Conservation (phyloP, 1,140 invertebrate species). For the Coenobita brevimanus region DNA sequence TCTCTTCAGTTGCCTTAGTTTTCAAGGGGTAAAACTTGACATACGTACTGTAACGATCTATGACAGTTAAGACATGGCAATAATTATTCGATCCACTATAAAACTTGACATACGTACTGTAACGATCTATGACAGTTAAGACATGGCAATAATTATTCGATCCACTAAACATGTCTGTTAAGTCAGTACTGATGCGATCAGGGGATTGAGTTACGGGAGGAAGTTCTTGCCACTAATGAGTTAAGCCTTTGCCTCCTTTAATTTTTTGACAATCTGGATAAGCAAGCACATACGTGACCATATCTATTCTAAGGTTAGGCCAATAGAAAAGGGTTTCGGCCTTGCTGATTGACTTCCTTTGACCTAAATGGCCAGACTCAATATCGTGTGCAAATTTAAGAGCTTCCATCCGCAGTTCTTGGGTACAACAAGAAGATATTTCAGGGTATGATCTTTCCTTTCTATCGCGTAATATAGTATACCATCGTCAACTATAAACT, state of each 20-base stretch:
- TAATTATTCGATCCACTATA: too few relatives aligned
- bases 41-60: too few relatives aligned
- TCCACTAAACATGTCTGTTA: background rate
- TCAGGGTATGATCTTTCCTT: background rate
- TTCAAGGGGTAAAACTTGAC: too few relatives aligned
- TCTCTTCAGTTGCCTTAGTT: too few relatives aligned
- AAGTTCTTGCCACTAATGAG: background rate
- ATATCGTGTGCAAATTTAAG: background rate
- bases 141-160: background rate
- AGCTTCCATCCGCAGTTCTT: background rate
- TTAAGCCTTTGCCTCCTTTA: background rate
- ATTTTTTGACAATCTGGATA: background rate
- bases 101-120: background rate
- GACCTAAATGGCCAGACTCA: background rate
- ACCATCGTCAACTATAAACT: background rate
- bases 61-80: too few relatives aligned
- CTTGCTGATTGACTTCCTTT: background rate
- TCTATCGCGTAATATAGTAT: background rate
- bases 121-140: background rate
- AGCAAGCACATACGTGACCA: background rate
- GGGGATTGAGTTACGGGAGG: background rate
- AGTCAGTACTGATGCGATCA: background rate
- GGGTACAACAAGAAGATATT: background rate
- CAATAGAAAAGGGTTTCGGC: background rate
- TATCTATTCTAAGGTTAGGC: background rate